These are phyloP conservation scores for Cyprinodon brontotheroides DNA, from an alignment of 2,113 vertebrate species.

Conservation along the genomic window DNA sequence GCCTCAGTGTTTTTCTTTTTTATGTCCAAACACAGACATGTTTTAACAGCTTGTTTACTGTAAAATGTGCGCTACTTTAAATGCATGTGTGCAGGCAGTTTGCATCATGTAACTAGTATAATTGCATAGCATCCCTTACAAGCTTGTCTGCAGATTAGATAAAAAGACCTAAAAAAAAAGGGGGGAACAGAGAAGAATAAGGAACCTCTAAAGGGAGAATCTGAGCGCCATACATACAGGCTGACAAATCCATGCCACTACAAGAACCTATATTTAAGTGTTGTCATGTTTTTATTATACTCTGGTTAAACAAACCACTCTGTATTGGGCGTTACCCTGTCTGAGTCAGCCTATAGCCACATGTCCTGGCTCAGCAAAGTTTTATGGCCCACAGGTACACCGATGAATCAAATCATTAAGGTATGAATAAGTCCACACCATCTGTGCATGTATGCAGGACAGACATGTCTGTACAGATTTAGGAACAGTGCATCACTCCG, in stretches of 20 bases:
- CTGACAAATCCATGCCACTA: neutral
- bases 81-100: neutral
- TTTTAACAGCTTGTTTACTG: conserved; percentile 22
- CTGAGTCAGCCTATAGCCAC: conserved; percentile 23
- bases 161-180: too few relatives aligned
- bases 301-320: neutral
- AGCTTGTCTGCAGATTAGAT: too few relatives aligned
- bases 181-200: too few relatives aligned
- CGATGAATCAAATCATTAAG: conserved; percentile 31
- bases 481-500: conserved; percentile 31
- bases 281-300: neutral
- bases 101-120: neutral
- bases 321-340: neutral
- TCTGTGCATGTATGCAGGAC: conserved; percentile 15
- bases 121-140: neutral
- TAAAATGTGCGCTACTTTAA: neutral
- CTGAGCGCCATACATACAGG: neutral
- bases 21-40: conserved; percentile 1
- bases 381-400: conserved; percentile 29
- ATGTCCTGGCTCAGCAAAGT: conserved; percentile 8
- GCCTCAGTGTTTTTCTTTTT: conserved; percentile 11
- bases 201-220: neutral
- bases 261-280: neutral
- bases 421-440: conserved; percentile 12
- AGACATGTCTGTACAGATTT: conserved; percentile 50